Percentiles rank a stretch among this genome's conserved stretches.
phyloP scores from a whole-genome alignment of 2,113 vertebrate genomes.

The Sinocyclocheilus anophthalmus region DNA sequence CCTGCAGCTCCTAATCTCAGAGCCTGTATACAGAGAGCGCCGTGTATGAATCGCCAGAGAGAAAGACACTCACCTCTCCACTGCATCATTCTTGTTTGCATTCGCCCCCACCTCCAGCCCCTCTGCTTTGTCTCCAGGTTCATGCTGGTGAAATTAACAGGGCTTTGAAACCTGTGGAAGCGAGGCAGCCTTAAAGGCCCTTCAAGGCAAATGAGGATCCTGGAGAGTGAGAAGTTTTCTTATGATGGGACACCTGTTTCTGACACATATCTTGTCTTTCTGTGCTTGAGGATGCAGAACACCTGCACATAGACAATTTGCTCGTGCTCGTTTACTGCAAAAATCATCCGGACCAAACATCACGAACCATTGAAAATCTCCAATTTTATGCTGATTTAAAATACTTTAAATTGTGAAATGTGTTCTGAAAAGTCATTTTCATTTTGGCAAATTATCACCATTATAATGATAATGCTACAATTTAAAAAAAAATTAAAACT shows the following conservation, averaged over 20 bases:
- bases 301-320: constrained; percentile 56
- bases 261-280: constrained; percentile 51
- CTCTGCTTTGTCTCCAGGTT: constrained; percentile 76
- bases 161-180: constrained; percentile 78
- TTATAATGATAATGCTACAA: too few relatives aligned
- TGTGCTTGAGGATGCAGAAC: constrained; percentile 36
- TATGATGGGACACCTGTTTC: constrained; percentile 78
- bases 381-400: background rate
- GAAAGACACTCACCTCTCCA: constrained; percentile 68
- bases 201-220: constrained; percentile 70
- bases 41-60: constrained; percentile 68
- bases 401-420: background rate
- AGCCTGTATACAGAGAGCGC: constrained; percentile 75
- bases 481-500: too few relatives aligned
- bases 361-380: background rate
- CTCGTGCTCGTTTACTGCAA: background rate
- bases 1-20: constrained; percentile 77
- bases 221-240: constrained; percentile 71
- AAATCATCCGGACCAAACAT: background rate
- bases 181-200: constrained; percentile 70
- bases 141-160: constrained; percentile 71
- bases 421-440: background rate
- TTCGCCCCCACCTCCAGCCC: constrained; percentile 62
- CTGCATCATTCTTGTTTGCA: constrained; percentile 72
- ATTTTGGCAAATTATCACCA: too few relatives aligned